Evolutionary conservation across 2,113 vertebrate genomes (phyloP), one percentile per base, ranked within the genome.

Genomic region (Thermophis baileyi): DNA sequence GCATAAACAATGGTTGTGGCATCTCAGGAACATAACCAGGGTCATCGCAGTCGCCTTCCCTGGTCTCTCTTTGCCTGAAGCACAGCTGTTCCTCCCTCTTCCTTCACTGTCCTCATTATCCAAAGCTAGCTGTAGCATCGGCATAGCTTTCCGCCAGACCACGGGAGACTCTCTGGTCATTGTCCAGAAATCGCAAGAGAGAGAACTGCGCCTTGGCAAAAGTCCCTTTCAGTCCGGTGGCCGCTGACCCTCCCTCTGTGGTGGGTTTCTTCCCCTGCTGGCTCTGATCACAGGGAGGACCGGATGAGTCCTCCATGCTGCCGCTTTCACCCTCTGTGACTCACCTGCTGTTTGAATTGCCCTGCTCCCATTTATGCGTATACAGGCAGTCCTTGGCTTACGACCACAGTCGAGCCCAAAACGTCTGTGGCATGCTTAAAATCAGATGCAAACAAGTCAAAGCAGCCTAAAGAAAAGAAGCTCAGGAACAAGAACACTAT

Each of bases 271-370:
- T 93, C 95, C 95, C 93, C 88, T 96, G 97, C 93, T 95, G 91
- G 96, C 96, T 97, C 12, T 51, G 12, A 51, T 97, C 96, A 35
- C 22, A 6, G 94, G 69, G 96, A 96, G 93, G 44, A 46, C 96
- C 95, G 96, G 96, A 95, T 89, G 95, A 96, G 91, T 95, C 95
- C 95, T 96, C 96, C 1, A 91, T 94, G 94, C 93, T 95, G 96
- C 97, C 95, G 94, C 95, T 96, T 85, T 88, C 54, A 93, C 11
- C 97, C 97, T 94, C 95, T 97, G 96, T 97, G 97, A 97, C 97
- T 98, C 97, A 97, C 96, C 93, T 95, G 92, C 94, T 94, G 85
- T 93, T 92, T 93, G 93, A 95, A 92, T 96, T n/a, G 3, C 22
- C 50, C 14, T 1, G 0, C 22, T 6, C 96, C 95, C 96, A 91